Evolutionary conservation across 2,113 vertebrate species (phyloP).

Genomic region (Crocuta crocuta): DNA sequence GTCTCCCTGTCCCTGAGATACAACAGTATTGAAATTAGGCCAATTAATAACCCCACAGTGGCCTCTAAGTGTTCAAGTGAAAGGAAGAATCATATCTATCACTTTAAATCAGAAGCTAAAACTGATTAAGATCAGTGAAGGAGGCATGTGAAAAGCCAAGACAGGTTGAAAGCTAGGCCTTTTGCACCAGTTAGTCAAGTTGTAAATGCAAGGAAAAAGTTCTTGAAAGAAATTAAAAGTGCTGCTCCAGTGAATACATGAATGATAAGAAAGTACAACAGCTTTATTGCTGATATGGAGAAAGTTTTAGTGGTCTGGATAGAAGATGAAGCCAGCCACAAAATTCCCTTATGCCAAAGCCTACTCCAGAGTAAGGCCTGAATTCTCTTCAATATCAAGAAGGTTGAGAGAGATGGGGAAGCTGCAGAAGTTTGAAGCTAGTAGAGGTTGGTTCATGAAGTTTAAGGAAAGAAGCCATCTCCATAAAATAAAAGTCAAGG

Average conservation of each 20-base stretch:
- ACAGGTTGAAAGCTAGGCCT: neutral
- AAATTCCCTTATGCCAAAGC: neutral
- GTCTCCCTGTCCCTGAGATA: neutral
- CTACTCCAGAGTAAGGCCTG: neutral
- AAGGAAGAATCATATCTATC: neutral
- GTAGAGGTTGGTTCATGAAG: neutral
- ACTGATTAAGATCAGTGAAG: neutral
- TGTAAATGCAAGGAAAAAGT: neutral
- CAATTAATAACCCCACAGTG: neutral
- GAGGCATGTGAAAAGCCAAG: neutral
- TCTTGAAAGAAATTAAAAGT: neutral
- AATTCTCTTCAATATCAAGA: neutral
- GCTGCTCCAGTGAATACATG: neutral
- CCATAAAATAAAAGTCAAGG: neutral
- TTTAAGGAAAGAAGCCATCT: neutral
- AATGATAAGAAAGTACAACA: neutral
- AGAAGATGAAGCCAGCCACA: neutral
- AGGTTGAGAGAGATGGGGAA: neutral
- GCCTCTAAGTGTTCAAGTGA: neutral
- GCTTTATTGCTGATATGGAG: neutral
- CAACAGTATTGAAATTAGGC: neutral
- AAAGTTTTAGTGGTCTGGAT: neutral
- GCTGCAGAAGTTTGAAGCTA: neutral
- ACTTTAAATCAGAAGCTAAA: neutral
- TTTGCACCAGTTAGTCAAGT: neutral